These are phyloP conservation scores for Scomber scombrus DNA, from an alignment of 2,113 vertebrate genomes.

Conservation along the genomic window DNA sequence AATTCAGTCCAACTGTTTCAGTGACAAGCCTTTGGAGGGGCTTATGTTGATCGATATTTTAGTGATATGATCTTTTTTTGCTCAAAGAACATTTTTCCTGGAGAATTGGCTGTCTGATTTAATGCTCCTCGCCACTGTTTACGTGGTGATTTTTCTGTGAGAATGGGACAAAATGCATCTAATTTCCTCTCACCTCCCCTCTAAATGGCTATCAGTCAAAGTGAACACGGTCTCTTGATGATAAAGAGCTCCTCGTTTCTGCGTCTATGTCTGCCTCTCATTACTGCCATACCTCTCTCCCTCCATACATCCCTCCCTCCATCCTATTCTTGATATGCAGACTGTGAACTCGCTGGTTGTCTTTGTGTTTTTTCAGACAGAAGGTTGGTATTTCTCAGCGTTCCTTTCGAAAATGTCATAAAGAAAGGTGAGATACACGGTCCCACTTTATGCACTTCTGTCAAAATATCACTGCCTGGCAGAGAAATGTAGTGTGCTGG, in stretches of 20 bases:
- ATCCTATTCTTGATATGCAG: conserved; percentile 55
- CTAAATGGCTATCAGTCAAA: conserved; percentile 67
- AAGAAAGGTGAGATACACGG: conserved; percentile 37
- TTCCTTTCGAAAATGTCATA: conserved; percentile 73
- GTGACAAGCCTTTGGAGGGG: conserved; percentile 19
- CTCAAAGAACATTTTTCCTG: conserved; percentile 34
- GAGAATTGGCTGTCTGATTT: conserved; percentile 44
- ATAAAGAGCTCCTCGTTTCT: conserved; percentile 44
- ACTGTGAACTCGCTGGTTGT: conserved; percentile 50
- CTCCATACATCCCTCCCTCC: neutral
- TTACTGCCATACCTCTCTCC: conserved; percentile 12
- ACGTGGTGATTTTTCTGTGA: conserved; percentile 35
- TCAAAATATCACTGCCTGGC: conserved; percentile 50
- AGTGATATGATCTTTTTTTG: conserved; percentile 57
- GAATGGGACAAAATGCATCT: conserved; percentile 53
- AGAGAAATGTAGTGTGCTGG: conserved; percentile 27
- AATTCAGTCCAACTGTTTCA: conserved; percentile 46
- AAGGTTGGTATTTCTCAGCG: conserved; percentile 59
- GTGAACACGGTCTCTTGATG: conserved; percentile 50
- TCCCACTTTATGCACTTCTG: conserved; percentile 43
- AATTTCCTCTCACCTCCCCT: conserved; percentile 46
- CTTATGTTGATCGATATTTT: conserved; percentile 62
- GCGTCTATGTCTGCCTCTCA: conserved; percentile 21
- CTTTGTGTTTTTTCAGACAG: conserved; percentile 50
- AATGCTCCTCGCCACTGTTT: conserved; percentile 40